Evolutionary conservation across 2,113 vertebrate species (phyloP), one percentile per base, ranked within the genome.

Genomic region (Manacus vitellinus): DNA sequence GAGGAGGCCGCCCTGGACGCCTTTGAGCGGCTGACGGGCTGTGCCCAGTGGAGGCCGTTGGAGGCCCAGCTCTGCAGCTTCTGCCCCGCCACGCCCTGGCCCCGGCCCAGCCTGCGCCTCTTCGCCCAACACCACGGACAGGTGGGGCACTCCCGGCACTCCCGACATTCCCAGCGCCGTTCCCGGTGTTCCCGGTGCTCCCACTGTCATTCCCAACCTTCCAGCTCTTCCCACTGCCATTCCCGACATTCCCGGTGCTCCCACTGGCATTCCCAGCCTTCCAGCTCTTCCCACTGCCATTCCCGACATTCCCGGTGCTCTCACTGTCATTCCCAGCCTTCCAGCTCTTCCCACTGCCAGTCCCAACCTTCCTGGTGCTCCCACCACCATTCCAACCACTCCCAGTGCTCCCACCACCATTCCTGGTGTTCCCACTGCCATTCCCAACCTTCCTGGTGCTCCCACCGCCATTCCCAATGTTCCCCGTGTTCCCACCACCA

Each of bases 11-110:
- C 99, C 4, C 87, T 99, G 97, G 98, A 99, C 11, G 98, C 97
- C 22, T 99, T 99, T 58, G 98, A 99, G 3, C 94, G 58, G 14
- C 97, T 99, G 43, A 98, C 98, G 3, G 92, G 98, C 80, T 99
- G 99, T 15, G 98, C 99, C 2, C 77, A 78, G 14, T 99, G 99
- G 99, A 98, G 97, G 22, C 98, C 98, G 1, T 95, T 99, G 49
- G 89, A 98, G 71, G 99, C 99, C 22, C 99, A 98, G 86, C 98
- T 99, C 66, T 98, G 97, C 95, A 99, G 99, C 91, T 99, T 99
- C 43, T 97, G 96, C n/a, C 98, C 98, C 68, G 97, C 98, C 0
- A 98, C 98, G 22, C 52, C 96, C 19, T 97, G 97, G 14, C 97
- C 98, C 10, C 98, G 98, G 98, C 99, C 99, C 21, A 97, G 95